Percentiles rank a stretch among this genome's conserved stretches.
phyloP scores from a whole-genome alignment of 2,113 vertebrate genomes.

The Puma concolor region DNA sequence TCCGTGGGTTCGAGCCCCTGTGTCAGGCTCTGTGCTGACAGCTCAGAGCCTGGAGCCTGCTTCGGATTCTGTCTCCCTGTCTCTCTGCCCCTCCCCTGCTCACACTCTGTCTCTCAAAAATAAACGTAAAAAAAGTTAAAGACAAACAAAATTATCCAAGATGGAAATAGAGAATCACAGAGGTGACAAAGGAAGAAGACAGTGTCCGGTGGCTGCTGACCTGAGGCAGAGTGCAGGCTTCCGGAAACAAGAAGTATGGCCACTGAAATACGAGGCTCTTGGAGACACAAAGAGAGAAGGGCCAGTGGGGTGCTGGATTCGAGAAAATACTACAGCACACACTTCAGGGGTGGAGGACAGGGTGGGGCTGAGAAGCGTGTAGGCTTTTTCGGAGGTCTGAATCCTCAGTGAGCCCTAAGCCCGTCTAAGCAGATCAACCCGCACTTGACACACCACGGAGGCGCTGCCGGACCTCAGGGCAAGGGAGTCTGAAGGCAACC shows the following conservation, averaged over 20 bases:
- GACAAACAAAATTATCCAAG: not conserved
- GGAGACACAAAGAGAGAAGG: not conserved
- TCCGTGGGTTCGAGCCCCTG: no score
- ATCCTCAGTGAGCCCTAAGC: not conserved
- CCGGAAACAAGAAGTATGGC: not conserved
- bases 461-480: not conserved
- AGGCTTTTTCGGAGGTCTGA: not conserved
- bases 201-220: no score
- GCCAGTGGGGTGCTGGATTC: accelerated
- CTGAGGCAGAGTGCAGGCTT: not conserved
- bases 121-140: no score
- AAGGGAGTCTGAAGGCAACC: not conserved
- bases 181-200: not conserved
- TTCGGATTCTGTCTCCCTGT: no score
- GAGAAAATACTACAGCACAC: not conserved
- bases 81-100: no score
- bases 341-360: not conserved
- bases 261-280: not conserved
- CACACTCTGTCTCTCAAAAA: no score
- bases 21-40: no score
- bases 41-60: no score
- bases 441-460: accelerated
- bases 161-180: not conserved
- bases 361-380: no score
- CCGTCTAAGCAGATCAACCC: not conserved